These are phyloP conservation scores for Gymnothorax reevesii DNA, from an alignment of 2,797 vertebrate species.

Conservation along the genomic window DNA sequence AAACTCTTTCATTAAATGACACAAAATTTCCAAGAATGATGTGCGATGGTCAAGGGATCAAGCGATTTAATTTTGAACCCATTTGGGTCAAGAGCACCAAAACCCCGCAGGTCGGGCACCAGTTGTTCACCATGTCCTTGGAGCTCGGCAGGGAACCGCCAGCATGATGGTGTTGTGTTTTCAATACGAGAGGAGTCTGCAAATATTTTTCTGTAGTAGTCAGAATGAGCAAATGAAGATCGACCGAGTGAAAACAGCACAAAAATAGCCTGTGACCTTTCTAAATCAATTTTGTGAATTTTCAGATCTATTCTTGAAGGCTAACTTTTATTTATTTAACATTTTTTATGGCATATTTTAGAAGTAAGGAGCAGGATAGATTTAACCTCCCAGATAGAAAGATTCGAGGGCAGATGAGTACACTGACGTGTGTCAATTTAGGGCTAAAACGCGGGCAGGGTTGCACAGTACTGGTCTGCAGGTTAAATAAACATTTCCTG, in stretches of 20 bases:
- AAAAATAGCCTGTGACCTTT: not conserved
- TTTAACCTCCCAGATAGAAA: not conserved
- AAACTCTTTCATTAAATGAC: no score
- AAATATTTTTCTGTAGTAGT: not conserved
- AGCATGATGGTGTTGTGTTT: not conserved
- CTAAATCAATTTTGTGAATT: not conserved
- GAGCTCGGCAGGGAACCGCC: not conserved
- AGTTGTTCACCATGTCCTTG: not conserved
- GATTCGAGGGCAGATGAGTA: not conserved
- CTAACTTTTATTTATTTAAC: not conserved
- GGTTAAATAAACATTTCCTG: not conserved
- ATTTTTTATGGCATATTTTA: not conserved
- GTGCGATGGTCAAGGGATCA: no score
- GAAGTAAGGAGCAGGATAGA: not conserved
- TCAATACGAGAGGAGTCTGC: not conserved
- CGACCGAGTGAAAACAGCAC: not conserved
- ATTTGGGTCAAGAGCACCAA: no score
- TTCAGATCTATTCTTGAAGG: not conserved
- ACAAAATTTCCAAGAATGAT: no score
- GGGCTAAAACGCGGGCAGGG: not conserved
- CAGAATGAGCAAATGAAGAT: not conserved
- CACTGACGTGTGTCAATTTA: not conserved
- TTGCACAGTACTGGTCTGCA: not conserved
- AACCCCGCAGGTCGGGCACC: no score
- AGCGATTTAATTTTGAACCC: no score